Conservation (phyloP, 2,113 vertebrate genomes). For the rat (Rattus norvegicus) region DNA sequence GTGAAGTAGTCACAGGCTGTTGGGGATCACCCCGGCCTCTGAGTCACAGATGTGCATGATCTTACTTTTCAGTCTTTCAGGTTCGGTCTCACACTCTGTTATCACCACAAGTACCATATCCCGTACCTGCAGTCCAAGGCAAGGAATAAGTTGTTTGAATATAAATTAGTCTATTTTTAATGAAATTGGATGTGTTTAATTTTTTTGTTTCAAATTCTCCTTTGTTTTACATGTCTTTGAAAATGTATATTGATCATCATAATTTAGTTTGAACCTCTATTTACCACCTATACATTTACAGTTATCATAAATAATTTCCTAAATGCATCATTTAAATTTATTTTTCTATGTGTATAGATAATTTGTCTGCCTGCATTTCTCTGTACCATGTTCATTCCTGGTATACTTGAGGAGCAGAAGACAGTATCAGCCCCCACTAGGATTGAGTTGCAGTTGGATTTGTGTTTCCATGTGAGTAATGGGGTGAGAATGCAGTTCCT, state of each 20-base stretch:
- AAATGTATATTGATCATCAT: not conserved
- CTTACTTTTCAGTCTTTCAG: not conserved
- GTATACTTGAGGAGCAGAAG: not conserved
- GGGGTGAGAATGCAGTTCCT: not conserved
- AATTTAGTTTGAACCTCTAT: not conserved
- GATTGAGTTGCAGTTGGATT: not conserved
- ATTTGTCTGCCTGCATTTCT: not conserved
- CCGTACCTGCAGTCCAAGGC: not conserved
- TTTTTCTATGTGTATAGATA: not conserved
- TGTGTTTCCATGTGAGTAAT: not conserved
- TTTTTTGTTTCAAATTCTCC: constrained; percentile 22
- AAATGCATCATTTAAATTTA: not conserved
- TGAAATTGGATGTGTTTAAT: not conserved
- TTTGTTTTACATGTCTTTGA: not conserved
- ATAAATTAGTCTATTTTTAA: not conserved
- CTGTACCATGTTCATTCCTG: not conserved
- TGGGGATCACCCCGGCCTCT: not conserved
- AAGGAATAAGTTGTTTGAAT: not conserved
- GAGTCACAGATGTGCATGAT: not conserved
- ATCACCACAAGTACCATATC: not conserved
- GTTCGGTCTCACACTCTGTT: not conserved
- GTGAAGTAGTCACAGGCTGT: not conserved
- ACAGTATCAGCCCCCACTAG: not conserved
- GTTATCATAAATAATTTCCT: not conserved
- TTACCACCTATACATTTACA: not conserved